Conservation (phyloP, 2,797 vertebrate genomes). For the Bucorvus abyssinicus region DNA sequence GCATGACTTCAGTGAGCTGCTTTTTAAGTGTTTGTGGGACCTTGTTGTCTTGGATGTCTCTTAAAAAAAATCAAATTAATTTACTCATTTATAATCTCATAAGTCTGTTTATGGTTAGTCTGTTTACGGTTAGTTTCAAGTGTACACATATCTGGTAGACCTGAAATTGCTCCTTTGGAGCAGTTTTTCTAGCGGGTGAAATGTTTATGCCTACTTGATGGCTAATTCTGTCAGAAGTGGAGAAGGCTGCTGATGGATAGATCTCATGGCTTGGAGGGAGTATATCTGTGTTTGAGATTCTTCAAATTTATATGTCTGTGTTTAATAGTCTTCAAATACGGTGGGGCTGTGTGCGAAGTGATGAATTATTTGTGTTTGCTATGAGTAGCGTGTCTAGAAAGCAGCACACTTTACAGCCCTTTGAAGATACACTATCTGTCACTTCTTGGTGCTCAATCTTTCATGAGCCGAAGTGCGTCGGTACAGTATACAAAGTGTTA, state of each 20-base stretch:
- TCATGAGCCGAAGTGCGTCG: background rate
- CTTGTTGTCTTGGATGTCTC: background rate
- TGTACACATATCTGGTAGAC: slow-evolving; percentile 5
- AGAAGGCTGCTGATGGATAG: slow-evolving; percentile 1
- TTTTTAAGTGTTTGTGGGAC: background rate
- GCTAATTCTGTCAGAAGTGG: slow-evolving; percentile 7
- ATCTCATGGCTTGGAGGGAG: background rate
- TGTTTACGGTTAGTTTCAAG: background rate
- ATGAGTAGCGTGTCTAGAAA: slow-evolving; percentile 6
- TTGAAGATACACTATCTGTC: slow-evolving; percentile 41
- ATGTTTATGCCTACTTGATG: background rate
- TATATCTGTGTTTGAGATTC: background rate
- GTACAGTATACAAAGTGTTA: background rate
- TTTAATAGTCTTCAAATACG: background rate
- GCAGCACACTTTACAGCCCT: slow-evolving; percentile 29
- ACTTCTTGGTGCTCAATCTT: background rate
- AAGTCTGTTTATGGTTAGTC: background rate
- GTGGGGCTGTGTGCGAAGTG: background rate
- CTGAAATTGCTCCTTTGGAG: slow-evolving; percentile 21
- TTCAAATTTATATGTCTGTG: background rate
- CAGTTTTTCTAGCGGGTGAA: background rate
- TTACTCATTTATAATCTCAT: slow-evolving; percentile 20
- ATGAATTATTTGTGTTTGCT: slow-evolving; percentile 39
- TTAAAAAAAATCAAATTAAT: background rate
- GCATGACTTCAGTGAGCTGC: background rate